A percentile compares a stretch with the other conserved stretches of the same genome.
Conservation (phyloP, 2,113 vertebrate species). For the Oreocharis arfaki region DNA sequence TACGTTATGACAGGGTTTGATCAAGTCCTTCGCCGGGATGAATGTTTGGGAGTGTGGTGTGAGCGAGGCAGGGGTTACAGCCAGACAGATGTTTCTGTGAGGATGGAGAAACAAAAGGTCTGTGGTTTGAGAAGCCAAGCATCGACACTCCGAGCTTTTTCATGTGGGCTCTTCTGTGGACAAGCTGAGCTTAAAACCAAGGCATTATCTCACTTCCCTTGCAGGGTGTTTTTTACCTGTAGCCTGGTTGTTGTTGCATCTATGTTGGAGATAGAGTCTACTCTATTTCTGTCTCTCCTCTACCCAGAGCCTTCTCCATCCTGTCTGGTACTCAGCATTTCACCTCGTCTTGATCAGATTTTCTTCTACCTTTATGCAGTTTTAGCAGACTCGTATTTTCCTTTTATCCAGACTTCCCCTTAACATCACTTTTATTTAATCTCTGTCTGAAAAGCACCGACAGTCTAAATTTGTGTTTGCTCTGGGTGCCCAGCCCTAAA, state of each 20-base stretch:
- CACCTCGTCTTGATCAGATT: background rate
- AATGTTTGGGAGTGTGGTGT: background rate
- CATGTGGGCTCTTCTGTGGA: background rate
- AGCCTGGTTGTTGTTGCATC: background rate
- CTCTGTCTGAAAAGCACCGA: background rate
- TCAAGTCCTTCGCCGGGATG: background rate
- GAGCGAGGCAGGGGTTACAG: background rate
- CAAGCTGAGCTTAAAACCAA: background rate
- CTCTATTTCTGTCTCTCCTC: background rate
- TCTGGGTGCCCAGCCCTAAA: background rate
- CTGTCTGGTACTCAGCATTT: background rate
- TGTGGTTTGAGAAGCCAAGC: background rate
- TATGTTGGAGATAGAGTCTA: background rate
- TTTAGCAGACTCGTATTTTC: background rate
- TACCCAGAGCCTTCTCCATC: background rate
- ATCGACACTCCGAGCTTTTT: background rate
- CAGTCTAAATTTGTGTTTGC: background rate
- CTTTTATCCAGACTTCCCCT: background rate
- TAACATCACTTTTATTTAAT: background rate
- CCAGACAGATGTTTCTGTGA: background rate
- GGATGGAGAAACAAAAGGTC: background rate
- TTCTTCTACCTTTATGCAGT: background rate
- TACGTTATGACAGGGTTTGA: background rate
- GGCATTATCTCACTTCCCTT: rapidly evolving
- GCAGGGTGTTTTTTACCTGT: background rate